Evolutionary conservation across 2,888 invertebrate species (phyloP).

Genomic region (Pseudococcus jackbeardsleyi): DNA sequence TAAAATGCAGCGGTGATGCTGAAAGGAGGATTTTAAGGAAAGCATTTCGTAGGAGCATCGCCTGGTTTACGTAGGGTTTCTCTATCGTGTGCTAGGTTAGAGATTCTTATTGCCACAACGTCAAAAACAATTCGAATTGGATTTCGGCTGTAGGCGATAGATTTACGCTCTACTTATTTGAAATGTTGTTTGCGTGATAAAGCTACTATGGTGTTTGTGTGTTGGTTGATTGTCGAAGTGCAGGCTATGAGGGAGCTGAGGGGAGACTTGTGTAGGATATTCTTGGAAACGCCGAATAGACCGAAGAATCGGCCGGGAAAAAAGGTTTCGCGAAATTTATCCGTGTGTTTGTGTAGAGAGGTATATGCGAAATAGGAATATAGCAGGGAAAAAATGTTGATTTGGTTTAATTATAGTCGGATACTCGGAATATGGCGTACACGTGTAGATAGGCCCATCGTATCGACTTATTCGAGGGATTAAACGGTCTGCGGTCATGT

Average conservation of each 20-base stretch:
- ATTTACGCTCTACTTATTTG: conserved; percentile 47
- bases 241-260: background rate
- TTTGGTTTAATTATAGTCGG: background rate
- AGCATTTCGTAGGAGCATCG: background rate
- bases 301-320: background rate
- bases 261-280: background rate
- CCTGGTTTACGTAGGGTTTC: background rate
- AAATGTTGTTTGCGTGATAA: conserved; percentile 39
- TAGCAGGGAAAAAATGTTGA: background rate
- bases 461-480: background rate
- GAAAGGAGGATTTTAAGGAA: background rate
- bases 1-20: background rate
- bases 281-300: background rate
- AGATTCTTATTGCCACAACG: background rate
- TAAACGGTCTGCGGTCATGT: background rate
- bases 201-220: background rate
- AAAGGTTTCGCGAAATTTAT: background rate
- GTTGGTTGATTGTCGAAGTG: background rate
- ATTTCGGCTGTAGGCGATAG: conserved; percentile 33
- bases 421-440: background rate
- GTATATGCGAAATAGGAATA: background rate
- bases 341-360: background rate
- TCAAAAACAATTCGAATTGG: conserved; percentile 44
- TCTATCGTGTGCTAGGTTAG: background rate
- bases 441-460: background rate